phyloP scores from a whole-genome alignment of 2,113 vertebrate species.

The Amphilophus citrinellus region DNA sequence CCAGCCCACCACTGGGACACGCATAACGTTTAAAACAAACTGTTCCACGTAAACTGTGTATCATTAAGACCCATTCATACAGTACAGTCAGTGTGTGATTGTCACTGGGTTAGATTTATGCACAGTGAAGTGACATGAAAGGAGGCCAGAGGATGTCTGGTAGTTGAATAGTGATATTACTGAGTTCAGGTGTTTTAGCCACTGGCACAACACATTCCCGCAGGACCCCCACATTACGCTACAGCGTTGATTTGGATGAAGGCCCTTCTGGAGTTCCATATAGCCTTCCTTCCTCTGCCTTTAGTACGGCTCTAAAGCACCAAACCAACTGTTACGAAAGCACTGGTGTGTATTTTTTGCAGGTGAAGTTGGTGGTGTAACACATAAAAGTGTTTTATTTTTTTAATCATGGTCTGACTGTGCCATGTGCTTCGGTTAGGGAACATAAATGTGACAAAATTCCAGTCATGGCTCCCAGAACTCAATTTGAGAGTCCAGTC shows the following conservation, averaged over 20 bases:
- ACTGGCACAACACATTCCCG: conserved; percentile 8
- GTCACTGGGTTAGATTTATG: conserved; percentile 57
- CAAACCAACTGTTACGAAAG: conserved; percentile 54
- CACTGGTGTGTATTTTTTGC: conserved; percentile 52
- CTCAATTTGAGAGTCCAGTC: conserved; percentile 29
- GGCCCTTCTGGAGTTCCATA: conserved; percentile 36
- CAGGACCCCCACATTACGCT: neutral
- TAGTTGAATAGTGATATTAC: neutral
- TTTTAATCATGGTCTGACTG: conserved; percentile 26
- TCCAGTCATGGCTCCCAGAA: conserved; percentile 58
- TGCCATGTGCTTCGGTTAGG: conserved; percentile 57
- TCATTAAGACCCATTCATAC: conserved; percentile 43
- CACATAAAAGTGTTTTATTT: conserved; percentile 22
- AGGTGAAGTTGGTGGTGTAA: conserved; percentile 40
- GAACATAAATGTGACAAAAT: conserved; percentile 28
- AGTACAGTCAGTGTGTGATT: conserved; percentile 68
- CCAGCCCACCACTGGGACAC: conserved; percentile 21
- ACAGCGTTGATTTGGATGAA: conserved; percentile 22
- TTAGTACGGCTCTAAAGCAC: conserved; percentile 6
- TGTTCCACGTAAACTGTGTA: conserved; percentile 31
- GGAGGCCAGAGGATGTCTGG: conserved; percentile 10
- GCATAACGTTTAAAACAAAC: neutral
- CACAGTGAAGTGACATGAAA: conserved; percentile 39
- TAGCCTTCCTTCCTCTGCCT: conserved; percentile 25
- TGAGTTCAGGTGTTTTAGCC: conserved; percentile 13